Base-by-base conservation (phyloP, 2,797 vertebrate species). In the Pelochelys cantorii region DNA sequence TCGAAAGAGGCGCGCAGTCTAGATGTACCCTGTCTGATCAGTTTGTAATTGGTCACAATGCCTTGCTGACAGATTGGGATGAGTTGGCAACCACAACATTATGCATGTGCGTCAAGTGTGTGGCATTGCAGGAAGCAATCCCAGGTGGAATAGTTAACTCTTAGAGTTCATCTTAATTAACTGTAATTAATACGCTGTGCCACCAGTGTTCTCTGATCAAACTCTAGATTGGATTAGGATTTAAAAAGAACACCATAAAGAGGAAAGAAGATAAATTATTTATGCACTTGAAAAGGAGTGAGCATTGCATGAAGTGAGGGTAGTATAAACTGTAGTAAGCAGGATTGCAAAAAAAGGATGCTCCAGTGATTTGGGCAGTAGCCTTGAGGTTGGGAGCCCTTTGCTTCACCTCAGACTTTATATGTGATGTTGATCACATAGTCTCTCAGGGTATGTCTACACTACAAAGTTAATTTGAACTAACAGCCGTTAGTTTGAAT, bases 51-150 rank as follows among this genome's bases (percentile, higher is more conserved):
- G 68, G 27, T 25, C 14, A 9, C 12, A 0, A 0, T 77, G 84
- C 81, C 53, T 59, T 48, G 59, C 17, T 83, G 77, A n/a, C 65
- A 52, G 59, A 74, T 59, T 34, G 56, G 23, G 0, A 6, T 18
- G 54, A 17, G 25, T 15, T 62, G 59, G 18, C 75, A 92, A 56
- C 15, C 74, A 65, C 57, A 88, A 68, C 15, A 25, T 75, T 11
- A 2, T 0, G 0, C 52, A 48, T 15, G 10, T 1, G 18, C 82
- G 13, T 74, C 79, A 86, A 29, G 81, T 0, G 1, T 29, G 80
- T 89, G 80, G 55, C 25, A 37, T 18, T 18, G 31, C 55, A 82
- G n/a, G 23, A 14, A n/a, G 74, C 42, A 77, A 52, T 74, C 37
- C 37, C 22, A 74, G 37, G 23, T 74, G 37, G 37, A 74, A 74